Evolutionary conservation across 2,113 vertebrate species (phyloP).

Genomic region (Solea senegalensis): DNA sequence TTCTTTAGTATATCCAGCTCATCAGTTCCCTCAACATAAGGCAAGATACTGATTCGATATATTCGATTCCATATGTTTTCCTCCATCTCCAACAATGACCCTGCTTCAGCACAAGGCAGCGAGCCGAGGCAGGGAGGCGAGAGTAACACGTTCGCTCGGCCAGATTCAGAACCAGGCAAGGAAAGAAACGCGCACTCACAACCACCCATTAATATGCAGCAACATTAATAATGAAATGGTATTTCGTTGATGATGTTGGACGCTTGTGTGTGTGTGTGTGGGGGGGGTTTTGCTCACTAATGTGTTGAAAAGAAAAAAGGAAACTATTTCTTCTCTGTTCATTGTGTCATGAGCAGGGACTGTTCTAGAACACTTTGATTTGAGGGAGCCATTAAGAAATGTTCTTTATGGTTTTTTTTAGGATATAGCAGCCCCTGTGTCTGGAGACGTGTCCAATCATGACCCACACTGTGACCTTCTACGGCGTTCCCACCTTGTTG

Average conservation of each 20-base stretch:
- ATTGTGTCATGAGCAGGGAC: too few relatives aligned
- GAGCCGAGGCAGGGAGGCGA: conserved; percentile 49
- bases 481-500: conserved; percentile 80
- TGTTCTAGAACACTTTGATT: too few relatives aligned
- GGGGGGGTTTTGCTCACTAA: not conserved
- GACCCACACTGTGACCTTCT: not conserved
- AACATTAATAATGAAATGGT: conserved; percentile 51
- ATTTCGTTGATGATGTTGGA: conserved; percentile 10
- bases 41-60: conserved; percentile 46
- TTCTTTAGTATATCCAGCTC: not conserved
- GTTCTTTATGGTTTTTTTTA: too few relatives aligned
- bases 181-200: conserved; percentile 11
- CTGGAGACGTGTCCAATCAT: not conserved
- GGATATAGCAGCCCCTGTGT: too few relatives aligned
- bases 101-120: conserved; percentile 51
- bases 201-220: conserved; percentile 4
- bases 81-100: conserved; percentile 47
- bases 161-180: conserved; percentile 26
- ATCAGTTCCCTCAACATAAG: conserved; percentile 27
- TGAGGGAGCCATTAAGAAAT: too few relatives aligned
- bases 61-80: conserved; percentile 50
- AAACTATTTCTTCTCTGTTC: not conserved
- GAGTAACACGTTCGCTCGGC: conserved; percentile 52
- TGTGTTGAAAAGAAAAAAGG: conserved; percentile 6
- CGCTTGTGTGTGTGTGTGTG: conserved; percentile 1